phyloP scores from a whole-genome alignment of 2,888 invertebrate species.

The Ptychoptera contaminata region DNA sequence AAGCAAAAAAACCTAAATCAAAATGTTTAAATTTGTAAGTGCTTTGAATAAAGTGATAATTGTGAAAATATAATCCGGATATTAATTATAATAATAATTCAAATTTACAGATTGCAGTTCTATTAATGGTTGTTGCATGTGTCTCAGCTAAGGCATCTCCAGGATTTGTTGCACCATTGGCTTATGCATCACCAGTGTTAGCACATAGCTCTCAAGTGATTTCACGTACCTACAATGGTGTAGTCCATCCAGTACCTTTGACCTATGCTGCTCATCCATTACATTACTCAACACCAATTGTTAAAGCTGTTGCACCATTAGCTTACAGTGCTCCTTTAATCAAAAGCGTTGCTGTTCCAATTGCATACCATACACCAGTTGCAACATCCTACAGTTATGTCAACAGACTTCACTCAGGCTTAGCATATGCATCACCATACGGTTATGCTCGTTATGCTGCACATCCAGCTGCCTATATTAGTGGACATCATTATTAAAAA shows the following conservation, averaged over 20 bases:
- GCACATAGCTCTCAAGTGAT: constrained; percentile 17
- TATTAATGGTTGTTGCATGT: constrained; percentile 29
- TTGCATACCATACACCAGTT: no score
- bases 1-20: constrained; percentile 17
- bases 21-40: constrained; percentile 48
- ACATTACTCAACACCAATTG: no score
- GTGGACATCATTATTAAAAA: no score
- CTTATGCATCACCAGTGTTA: constrained; percentile 4
- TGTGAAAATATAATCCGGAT: constrained; percentile 4
- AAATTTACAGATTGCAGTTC: constrained; percentile 16
- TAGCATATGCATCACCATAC: no score
- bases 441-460: no score
- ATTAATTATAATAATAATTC: neutral
- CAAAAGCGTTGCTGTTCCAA: no score
- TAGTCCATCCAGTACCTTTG: no score
- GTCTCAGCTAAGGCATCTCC: constrained; percentile 28
- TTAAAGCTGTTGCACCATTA: constrained; percentile 8
- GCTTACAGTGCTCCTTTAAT: constrained; percentile 11
- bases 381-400: no score
- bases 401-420: no score
- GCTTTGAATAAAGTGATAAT: constrained; percentile 5
- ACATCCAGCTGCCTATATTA: no score
- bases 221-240: constrained; percentile 20
- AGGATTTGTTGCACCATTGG: constrained; percentile 3
- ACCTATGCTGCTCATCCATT: no score